phyloP scores from a whole-genome alignment of 2,113 vertebrate species.

The Siniperca knerii region DNA sequence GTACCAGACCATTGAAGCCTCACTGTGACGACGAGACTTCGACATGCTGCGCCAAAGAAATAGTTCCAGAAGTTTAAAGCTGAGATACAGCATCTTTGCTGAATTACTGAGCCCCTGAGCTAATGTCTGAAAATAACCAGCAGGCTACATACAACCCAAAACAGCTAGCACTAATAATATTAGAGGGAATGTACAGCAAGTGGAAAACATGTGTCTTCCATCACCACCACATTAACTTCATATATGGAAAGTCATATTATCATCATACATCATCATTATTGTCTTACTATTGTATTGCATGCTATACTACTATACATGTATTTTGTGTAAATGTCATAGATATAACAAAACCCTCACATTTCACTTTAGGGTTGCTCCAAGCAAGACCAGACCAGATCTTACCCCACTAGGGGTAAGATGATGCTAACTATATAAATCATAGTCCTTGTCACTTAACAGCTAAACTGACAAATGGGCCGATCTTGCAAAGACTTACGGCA shows the following conservation, averaged over 20 bases:
- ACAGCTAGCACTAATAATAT: not conserved
- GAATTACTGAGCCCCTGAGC: not conserved
- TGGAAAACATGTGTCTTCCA: not conserved
- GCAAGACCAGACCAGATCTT: too few relatives aligned
- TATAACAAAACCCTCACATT: too few relatives aligned
- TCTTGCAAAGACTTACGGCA: not conserved
- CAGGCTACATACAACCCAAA: not conserved
- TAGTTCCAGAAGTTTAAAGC: not conserved
- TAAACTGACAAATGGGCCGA: not conserved
- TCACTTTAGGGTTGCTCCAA: not conserved
- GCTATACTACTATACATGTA: not conserved
- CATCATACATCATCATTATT: not conserved
- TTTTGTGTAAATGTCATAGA: not conserved
- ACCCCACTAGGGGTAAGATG: not conserved
- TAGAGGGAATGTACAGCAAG: not conserved
- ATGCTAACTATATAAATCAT: not conserved
- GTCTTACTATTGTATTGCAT: not conserved
- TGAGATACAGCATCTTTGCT: not conserved
- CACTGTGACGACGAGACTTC: not conserved
- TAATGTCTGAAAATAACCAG: not conserved
- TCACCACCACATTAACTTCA: not conserved
- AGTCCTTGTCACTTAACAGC: not conserved
- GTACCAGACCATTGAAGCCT: not conserved
- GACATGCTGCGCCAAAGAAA: not conserved
- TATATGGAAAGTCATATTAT: not conserved